Percentiles rank a stretch among this genome's conserved stretches.
phyloP scores from a whole-genome alignment of 92 coral and sea anemone species.

The Bergia puertoricense region DNA sequence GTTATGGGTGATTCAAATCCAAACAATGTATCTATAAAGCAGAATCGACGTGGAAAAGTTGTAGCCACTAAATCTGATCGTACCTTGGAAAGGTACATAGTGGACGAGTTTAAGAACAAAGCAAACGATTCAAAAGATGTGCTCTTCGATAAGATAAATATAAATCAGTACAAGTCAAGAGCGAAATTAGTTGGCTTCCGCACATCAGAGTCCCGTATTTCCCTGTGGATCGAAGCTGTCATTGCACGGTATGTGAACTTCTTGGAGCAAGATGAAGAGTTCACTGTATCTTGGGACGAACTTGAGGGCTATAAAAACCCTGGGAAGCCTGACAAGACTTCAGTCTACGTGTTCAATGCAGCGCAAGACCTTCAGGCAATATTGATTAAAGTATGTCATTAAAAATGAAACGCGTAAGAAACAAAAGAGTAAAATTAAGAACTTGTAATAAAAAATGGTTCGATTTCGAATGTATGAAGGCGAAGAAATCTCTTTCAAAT shows the following conservation, averaged over 20 bases:
- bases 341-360: neutral
- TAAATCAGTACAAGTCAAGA: constrained; percentile 35
- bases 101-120: constrained; percentile 35
- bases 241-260: constrained; percentile 31
- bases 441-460: too few relatives aligned
- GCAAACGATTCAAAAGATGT: constrained; percentile 43
- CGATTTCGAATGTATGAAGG: too few relatives aligned
- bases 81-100: constrained; percentile 22
- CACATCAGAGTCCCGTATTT: constrained; percentile 36
- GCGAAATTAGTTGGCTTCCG: constrained; percentile 40
- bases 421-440: neutral
- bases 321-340: constrained; percentile 10
- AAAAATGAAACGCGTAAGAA: too few relatives aligned
- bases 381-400: too few relatives aligned
- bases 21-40: neutral
- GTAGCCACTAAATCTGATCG: constrained; percentile 12
- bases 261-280: neutral
- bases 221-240: constrained; percentile 38
- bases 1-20: constrained; percentile 14
- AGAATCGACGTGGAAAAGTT: neutral
- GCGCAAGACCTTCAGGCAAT: too few relatives aligned
- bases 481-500: too few relatives aligned
- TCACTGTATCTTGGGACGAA: constrained; percentile 26
- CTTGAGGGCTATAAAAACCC: constrained; percentile 22
- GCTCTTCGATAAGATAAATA: constrained; percentile 41